Evolutionary conservation across 2,888 invertebrate genomes (phyloP).

Genomic region (Drosophila mercatorum): DNA sequence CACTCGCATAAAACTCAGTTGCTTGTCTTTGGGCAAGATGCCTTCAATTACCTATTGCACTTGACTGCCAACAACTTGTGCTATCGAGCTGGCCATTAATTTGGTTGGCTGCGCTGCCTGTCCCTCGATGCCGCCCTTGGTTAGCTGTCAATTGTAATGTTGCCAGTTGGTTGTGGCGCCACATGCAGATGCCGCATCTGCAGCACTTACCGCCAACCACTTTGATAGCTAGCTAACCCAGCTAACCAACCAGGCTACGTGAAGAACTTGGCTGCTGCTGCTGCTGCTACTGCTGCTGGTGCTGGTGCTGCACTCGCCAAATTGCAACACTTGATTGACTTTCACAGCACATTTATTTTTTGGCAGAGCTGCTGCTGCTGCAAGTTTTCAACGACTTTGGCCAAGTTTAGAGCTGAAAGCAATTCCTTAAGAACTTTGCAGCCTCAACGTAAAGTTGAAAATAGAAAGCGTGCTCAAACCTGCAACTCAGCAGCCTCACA

Average conservation of each 20-base stretch:
- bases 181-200: conserved; percentile 64
- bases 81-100: conserved; percentile 32
- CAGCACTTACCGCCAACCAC: conserved; percentile 30
- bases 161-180: conserved; percentile 36
- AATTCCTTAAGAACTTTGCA: conserved; percentile 58
- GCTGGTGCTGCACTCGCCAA: conserved; percentile 40
- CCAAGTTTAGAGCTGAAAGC: conserved; percentile 71
- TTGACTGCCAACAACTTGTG: conserved; percentile 26
- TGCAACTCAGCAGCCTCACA: conserved; percentile 56
- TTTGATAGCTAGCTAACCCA: conserved; percentile 35
- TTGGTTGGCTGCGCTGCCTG: neutral
- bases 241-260: conserved; percentile 12
- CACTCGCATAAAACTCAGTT: neutral
- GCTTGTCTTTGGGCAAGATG: conserved; percentile 4
- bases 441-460: conserved; percentile 37
- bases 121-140: neutral
- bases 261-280: conserved; percentile 22
- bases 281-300: too few species aligned
- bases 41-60: conserved; percentile 28
- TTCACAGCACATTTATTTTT: conserved; percentile 77
- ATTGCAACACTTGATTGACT: conserved; percentile 79
- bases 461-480: conserved; percentile 16
- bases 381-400: conserved; percentile 75
- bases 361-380: conserved; percentile 22
- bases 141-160: conserved; percentile 70